Base-by-base conservation (phyloP, 2,113 vertebrate genomes). In the Panthera leo region DNA sequence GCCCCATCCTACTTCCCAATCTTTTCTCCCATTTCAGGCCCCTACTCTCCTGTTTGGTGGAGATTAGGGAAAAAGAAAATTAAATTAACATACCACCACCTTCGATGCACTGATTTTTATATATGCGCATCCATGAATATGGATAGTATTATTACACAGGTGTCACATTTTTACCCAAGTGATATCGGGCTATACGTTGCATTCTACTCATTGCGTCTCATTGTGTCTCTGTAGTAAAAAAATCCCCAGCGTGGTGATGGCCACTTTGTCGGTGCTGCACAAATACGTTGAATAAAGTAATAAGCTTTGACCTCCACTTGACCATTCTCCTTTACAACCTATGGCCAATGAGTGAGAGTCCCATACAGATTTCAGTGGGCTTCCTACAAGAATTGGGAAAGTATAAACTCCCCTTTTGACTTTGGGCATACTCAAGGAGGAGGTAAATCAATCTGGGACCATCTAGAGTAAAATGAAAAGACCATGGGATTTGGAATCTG, bases 161-260 rank as follows among this genome's bases (percentile, higher is more conserved):
- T 79, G 29, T 51, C 42, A 23, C 31, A 29, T 27, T 75, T 53
- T 34, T 36, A 23, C 53, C 36, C 61, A 31, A 4, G 16, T 61
- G 55, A 31, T 2, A 12, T 3, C 9, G 0, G 15, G 9, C 12
- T 12, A 1, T n/a, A 5, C 4, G 21, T 55, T 68, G 9, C 55
- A 36, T 16, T 71, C 16, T 45, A 63, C 42, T 78, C 75, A 1
- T 39, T 21, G 8, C 29, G 7, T 48, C 16, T 53, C 18, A 42
- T 7, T 16, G 45, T 9, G 21, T 36, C 34, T 80, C 53, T 75
- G 21, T 12, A 19, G 29, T 61, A 31, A 84, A 31, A 84, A 93
- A 55, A 27, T 48, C 18, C 18, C 19, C 14, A 31, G 16, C 8
- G 9, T 13, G 9, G 48, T 27, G 1, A 34, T 75, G 61, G 45